A percentile compares a stretch with the other conserved stretches of the same genome.
Conservation (phyloP, 2,797 vertebrate species). For the Sarcophilus harrisii region DNA sequence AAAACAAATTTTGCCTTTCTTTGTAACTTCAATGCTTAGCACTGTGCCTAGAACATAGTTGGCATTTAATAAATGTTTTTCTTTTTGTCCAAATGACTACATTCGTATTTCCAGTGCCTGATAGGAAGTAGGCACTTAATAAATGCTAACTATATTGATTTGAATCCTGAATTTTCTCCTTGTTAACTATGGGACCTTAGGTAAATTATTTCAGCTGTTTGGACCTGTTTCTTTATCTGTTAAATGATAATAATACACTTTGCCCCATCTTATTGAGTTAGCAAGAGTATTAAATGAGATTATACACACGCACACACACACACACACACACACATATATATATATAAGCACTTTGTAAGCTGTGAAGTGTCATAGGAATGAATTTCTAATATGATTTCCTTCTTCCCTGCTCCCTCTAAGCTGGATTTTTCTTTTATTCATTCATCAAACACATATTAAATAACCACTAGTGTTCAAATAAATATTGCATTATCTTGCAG, state of each 20-base stretch:
- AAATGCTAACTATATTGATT: not conserved
- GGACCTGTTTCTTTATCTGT: not conserved
- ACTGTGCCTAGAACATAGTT: conserved; percentile 25
- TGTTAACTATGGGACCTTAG: not conserved
- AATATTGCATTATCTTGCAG: not conserved
- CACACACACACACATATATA: too few relatives aligned
- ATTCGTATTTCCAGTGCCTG: not conserved
- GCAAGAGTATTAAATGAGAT: not conserved
- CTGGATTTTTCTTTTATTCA: not conserved
- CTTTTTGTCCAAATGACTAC: not conserved
- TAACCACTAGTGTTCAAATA: not conserved
- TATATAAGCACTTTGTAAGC: not conserved
- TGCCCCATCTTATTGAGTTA: not conserved
- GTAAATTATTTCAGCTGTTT: not conserved
- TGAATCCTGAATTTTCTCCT: not conserved
- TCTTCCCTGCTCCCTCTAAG: not conserved
- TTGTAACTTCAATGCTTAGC: not conserved
- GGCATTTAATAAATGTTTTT: not conserved
- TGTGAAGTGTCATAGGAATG: not conserved
- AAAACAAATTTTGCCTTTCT: not conserved
- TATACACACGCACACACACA: too few relatives aligned
- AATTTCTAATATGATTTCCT: not conserved
- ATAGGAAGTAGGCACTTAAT: not conserved
- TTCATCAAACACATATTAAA: not conserved
- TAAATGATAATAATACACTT: not conserved